Conservation (phyloP, 2,113 vertebrate species). For the Lycocorax pyrrhopterus region DNA sequence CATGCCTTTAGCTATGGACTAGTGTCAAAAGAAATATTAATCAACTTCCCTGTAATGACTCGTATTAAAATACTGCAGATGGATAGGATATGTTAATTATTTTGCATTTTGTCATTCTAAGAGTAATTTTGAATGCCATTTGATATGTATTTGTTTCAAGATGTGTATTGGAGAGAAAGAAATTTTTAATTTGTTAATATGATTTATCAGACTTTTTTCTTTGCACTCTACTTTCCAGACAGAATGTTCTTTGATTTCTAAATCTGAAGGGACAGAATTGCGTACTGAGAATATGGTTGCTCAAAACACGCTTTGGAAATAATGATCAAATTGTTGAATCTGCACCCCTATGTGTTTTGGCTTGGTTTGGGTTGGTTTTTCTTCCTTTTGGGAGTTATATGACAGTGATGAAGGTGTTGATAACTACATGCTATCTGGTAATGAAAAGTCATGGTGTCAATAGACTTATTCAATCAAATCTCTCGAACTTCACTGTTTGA, state of each 20-base stretch:
- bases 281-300: not conserved
- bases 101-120: not conserved
- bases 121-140: not conserved
- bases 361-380: not conserved
- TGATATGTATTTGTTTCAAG: not conserved
- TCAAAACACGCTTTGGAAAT: not conserved
- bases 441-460: not conserved
- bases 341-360: not conserved
- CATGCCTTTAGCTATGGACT: not conserved
- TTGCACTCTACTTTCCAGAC: not conserved
- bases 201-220: not conserved
- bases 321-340: not conserved
- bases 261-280: not conserved
- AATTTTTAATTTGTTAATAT: not conserved
- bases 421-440: not conserved
- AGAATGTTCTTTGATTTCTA: not conserved
- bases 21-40: not conserved
- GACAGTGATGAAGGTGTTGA: not conserved
- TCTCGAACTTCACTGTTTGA: not conserved
- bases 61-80: not conserved
- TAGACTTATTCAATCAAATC: not conserved
- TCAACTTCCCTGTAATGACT: not conserved
- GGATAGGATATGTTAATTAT: not conserved
- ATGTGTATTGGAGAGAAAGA: not conserved
- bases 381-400: not conserved